Conservation (phyloP, 2,113 vertebrate genomes). For the Erythrocercus mccallii region DNA sequence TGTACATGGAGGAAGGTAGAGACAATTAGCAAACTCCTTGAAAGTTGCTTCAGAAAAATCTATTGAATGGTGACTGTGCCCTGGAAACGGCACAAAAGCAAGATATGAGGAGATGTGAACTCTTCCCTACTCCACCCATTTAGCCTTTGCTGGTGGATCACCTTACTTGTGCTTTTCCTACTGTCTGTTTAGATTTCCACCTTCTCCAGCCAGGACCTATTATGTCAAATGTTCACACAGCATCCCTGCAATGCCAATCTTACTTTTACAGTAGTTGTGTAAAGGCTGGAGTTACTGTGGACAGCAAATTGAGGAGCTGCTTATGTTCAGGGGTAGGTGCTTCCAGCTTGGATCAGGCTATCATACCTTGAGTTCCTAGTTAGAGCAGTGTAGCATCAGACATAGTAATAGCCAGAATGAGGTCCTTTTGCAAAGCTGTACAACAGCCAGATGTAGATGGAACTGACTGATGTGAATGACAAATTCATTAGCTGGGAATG, state of each 20-base stretch:
- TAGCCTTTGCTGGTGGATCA: not conserved
- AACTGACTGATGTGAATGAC: not conserved
- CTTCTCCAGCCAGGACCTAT: not conserved
- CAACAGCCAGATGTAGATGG: not conserved
- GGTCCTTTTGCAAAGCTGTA: not conserved
- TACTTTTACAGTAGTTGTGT: not conserved
- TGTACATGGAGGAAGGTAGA: not conserved
- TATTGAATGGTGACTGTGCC: not conserved
- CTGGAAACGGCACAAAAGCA: rapidly evolving
- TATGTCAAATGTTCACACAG: not conserved
- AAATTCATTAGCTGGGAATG: not conserved
- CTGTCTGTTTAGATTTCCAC: not conserved
- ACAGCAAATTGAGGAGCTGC: rapidly evolving
- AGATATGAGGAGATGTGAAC: not conserved
- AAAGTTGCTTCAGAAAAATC: not conserved
- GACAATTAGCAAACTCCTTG: not conserved
- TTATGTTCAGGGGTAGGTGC: not conserved
- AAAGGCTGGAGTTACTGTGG: not conserved
- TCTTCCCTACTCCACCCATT: not conserved
- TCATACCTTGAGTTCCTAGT: not conserved
- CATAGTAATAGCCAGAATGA: not conserved
- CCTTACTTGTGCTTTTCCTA: not conserved
- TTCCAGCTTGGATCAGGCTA: not conserved
- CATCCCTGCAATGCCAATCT: not conserved
- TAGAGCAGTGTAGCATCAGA: not conserved